Conservation (phyloP, 2,797 vertebrate genomes). For the Sternotherus odoratus region DNA sequence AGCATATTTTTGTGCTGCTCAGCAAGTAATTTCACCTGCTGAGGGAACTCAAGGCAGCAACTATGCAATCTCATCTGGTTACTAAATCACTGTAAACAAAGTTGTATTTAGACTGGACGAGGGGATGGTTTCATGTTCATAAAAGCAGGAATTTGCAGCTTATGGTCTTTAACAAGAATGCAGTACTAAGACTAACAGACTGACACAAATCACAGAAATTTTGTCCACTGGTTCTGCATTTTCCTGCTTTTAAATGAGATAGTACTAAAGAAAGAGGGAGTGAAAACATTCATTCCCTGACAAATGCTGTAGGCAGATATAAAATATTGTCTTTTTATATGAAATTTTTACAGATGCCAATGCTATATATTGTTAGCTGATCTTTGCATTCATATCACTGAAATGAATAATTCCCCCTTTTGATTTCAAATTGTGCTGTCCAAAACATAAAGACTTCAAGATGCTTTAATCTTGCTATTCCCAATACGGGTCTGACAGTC, state of each 20-base stretch:
- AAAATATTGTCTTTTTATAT: background rate
- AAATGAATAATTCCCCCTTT: background rate
- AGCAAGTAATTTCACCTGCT: constrained; percentile 56
- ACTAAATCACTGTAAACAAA: constrained; percentile 57
- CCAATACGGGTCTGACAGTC: constrained; percentile 7
- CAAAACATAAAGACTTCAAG: background rate
- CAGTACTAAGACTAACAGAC: constrained; percentile 26
- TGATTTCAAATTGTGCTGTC: background rate
- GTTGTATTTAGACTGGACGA: constrained; percentile 44
- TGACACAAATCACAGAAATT: background rate
- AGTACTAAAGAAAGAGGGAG: background rate
- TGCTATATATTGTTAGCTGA: background rate
- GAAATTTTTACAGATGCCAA: background rate
- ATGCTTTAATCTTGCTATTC: constrained; percentile 6
- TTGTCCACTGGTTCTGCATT: background rate
- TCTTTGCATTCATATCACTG: background rate
- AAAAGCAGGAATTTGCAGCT: constrained; percentile 44
- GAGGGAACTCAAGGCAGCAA: constrained; percentile 48
- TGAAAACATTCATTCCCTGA: constrained; percentile 15
- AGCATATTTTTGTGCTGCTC: constrained; percentile 51
- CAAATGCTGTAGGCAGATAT: background rate
- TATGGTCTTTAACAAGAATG: constrained; percentile 21
- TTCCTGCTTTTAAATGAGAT: constrained; percentile 25
- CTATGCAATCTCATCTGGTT: constrained; percentile 37
- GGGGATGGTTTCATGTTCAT: constrained; percentile 11